Base-by-base conservation (phyloP, 2,888 invertebrate species). In the Schizotus pectinicornis region DNA sequence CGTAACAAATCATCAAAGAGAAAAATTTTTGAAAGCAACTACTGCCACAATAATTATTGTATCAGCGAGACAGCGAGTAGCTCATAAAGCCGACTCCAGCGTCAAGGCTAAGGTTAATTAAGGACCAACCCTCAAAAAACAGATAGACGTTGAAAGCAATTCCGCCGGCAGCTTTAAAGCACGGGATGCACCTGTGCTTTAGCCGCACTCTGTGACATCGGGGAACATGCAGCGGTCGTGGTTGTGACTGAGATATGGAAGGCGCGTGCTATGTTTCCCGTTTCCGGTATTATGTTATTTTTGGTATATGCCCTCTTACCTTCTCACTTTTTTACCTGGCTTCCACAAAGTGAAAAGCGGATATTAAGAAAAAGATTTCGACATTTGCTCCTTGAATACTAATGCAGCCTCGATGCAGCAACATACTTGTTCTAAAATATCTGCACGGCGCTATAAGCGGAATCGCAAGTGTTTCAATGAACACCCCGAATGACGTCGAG, bases 181-280 rank as follows among this genome's bases (percentile, higher is more conserved):
- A 56, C 59, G 59, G 59, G 59, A 56, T 60, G 59, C 59, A 60
- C 59, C 59, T 60, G 59, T 60, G 57, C 48, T 48, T 39, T 13
- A 39, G 11, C 51, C 50, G 56, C 51, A 47, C 38, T 51, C 31
- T 50, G 55, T 49, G 55, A 56, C 55, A 56, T 39, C 54, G 43
- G 45, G 30, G 53, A 46, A 46, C 53, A 53, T 53, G 39, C 49
- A 48, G 45, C 9, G 9, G 12, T 6, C 34, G 49, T 42, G 22
- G 41, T 41, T 43, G 33, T 43, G 43, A 56, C 43, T 9, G 56
- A 60, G 60, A 60, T 60, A 60, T 60, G 56, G 49, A 52, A 52
- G 60, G 56, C 60, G 56, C 56, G 60, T 60, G 60, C 60, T 47
- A 39, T 60, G 60, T 60, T 60, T 60, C 56, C 59, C 60, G 60